Conservation (phyloP, 1,140 invertebrate genomes). For the Cylas formicarius region DNA sequence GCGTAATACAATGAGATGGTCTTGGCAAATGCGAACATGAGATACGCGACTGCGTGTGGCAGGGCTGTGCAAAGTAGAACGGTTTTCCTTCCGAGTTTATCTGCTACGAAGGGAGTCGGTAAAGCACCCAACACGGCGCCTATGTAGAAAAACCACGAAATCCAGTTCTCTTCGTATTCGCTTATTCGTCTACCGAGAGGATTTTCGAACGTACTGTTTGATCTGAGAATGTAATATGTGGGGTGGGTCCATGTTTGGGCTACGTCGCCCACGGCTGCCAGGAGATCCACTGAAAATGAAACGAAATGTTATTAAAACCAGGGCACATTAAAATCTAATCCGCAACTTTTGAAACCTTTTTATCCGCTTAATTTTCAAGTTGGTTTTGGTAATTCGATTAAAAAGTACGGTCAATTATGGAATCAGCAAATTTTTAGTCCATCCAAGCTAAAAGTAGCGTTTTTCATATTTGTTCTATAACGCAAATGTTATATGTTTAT, state of each 20-base stretch:
- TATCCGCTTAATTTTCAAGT: no score
- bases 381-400: no score
- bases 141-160: constrained; percentile 68
- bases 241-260: constrained; percentile 69
- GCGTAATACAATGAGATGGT: constrained; percentile 36
- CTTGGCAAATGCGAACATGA: constrained; percentile 39
- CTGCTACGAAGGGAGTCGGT: constrained; percentile 55
- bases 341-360: no score
- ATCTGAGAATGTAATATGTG: constrained; percentile 48
- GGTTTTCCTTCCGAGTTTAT: constrained; percentile 48
- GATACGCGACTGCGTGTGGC: constrained; percentile 41
- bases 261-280: constrained; percentile 54
- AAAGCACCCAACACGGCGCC: constrained; percentile 68
- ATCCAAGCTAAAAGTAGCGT: no score
- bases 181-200: constrained; percentile 43
- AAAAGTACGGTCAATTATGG: no score
- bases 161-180: constrained; percentile 61
- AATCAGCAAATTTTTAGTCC: no score
- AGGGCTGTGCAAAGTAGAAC: constrained; percentile 37
- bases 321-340: not conserved
- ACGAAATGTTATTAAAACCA: no score
- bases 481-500: no score
- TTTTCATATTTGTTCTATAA: no score
- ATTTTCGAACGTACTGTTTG: constrained; percentile 33
- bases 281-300: constrained; percentile 53